Evolutionary conservation across 2,888 invertebrate genomes (phyloP), one percentile per base, ranked within the genome.

Genomic region (Tribolium freemani): DNA sequence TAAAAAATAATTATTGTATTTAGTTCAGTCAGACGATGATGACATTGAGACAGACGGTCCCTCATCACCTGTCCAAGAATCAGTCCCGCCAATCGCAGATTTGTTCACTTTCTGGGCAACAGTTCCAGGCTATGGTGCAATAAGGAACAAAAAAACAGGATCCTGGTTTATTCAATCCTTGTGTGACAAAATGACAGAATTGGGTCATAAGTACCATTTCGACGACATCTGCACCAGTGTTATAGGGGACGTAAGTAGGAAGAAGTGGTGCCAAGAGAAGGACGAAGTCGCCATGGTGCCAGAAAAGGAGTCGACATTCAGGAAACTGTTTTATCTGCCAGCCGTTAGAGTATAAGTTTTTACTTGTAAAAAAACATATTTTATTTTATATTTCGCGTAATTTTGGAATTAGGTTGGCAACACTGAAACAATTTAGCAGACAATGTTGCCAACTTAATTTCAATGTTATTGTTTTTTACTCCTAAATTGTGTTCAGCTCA

Each of bases 121-220:
- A 0, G 81, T 85, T 13, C 83, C 84, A 0, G 85, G 85, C 5
- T 86, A 76, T 76, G 83, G 83, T 16, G 84, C 86, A 0, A 80
- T 86, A 21, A 76, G 86, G 48, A 77, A 84, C 75, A 80, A 74
- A 64, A 78, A 75, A 45, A 75, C 71, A 0, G 86, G 86, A 0
- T 80, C 85, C 0, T 86, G 86, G 86, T 85, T 85, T 66, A 85
- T 86, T 2, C 84, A 86, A 72, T 78, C 82, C 0, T 66, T 86
- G 6, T 86, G 86, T 71, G 72, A 83, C 10, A 75, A 76, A 60
- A 78, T 86, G 68, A 74, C 76, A 3, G 66, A 77, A 13, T 63
- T 76, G 53, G 78, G 77, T 16, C 21, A 78, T 50, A 73, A 71
- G 84, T 84, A 78, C 51, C 83, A 84, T 71, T 82, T 84, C 66